These are phyloP conservation scores for Haliclystus octoradiatus DNA, from an alignment of 30 jellyfish, hydroid and myxozoan species.

Conservation along the genomic window DNA sequence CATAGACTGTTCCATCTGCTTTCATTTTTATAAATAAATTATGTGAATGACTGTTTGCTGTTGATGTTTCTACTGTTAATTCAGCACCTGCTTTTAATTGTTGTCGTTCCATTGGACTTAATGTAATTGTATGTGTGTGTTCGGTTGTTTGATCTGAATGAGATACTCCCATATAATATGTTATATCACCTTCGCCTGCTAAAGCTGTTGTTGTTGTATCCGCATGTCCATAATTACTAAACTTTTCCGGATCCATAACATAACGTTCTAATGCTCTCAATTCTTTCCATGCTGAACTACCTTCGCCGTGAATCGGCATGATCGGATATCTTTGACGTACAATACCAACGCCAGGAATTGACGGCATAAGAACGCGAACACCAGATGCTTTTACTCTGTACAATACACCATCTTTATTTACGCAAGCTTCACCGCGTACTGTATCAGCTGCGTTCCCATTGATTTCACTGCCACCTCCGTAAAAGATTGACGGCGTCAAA, in stretches of 20 bases:
- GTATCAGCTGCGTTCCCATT: conserved; percentile 18
- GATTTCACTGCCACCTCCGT: conserved; percentile 3
- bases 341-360: conserved; percentile 27
- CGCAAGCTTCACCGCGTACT: conserved; percentile 46
- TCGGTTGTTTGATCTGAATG: background rate
- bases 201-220: background rate
- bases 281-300: conserved; percentile 16
- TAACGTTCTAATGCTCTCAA: conserved; percentile 27
- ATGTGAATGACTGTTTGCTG: background rate
- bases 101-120: conserved; percentile 43
- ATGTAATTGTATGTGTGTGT: conserved; percentile 62
- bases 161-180: background rate
- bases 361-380: conserved; percentile 6
- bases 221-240: background rate
- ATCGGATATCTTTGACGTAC: conserved; percentile 26
- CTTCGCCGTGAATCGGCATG: conserved; percentile 34
- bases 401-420: background rate
- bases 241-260: conserved; percentile 39
- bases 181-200: background rate
- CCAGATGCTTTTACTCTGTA: conserved; percentile 13
- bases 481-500: conserved; percentile 14
- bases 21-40: background rate
- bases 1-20: background rate
- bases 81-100: conserved; percentile 68
- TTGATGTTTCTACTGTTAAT: conserved; percentile 12